Percentiles rank a stretch among this genome's conserved stretches.
phyloP scores from a whole-genome alignment of 2,888 invertebrate species.

The Tipula confusa region DNA sequence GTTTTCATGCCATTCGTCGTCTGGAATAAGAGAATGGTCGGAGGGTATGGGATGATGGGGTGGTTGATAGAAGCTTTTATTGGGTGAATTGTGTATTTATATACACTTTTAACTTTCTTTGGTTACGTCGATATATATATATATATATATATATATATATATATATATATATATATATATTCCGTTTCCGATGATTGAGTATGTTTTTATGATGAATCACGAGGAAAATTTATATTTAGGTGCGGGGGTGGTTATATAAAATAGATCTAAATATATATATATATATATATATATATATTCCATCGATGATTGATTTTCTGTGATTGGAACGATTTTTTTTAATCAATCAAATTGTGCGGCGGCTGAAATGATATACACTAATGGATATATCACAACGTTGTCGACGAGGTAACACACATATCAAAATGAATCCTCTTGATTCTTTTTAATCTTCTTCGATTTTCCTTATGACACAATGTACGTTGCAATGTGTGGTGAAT shows the following conservation, averaged over 20 bases:
- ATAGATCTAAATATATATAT: too few relatives aligned
- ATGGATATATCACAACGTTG: not conserved
- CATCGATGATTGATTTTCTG: conserved; percentile 13
- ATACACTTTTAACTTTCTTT: conserved; percentile 25
- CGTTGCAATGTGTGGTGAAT: not conserved
- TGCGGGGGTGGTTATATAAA: not conserved
- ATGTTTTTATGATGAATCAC: conserved; percentile 25
- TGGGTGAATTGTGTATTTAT: conserved; percentile 9
- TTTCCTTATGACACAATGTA: not conserved
- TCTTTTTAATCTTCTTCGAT: not conserved
- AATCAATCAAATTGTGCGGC: not conserved
- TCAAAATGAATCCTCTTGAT: not conserved
- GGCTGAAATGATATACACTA: not conserved
- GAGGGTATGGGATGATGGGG: too few relatives aligned
- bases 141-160: not conserved
- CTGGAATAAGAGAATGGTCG: not conserved
- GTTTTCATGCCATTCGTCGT: not conserved
- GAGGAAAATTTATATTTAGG: not conserved
- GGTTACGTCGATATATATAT: too few relatives aligned
- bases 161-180: not conserved
- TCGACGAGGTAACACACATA: not conserved
- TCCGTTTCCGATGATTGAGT: conserved; percentile 25
- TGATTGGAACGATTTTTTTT: not conserved
- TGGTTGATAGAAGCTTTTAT: not conserved
- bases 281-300: not conserved